Percentiles rank a stretch among this genome's conserved stretches.
Conservation (phyloP, 2,113 vertebrate genomes). For the Donacobius atricapilla region DNA sequence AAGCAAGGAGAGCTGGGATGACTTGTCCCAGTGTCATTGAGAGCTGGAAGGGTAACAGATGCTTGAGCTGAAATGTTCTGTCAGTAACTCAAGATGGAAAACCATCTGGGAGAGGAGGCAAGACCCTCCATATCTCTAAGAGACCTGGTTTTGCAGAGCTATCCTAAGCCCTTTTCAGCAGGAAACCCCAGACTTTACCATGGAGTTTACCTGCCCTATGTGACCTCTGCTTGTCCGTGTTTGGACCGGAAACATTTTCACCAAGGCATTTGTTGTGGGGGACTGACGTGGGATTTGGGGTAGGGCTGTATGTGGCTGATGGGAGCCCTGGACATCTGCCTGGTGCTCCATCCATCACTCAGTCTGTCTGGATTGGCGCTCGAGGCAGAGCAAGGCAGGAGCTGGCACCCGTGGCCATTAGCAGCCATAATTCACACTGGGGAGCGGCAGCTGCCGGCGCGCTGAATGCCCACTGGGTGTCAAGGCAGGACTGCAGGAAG, state of each 20-base stretch:
- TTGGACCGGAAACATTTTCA: accelerated
- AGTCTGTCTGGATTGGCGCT: not conserved
- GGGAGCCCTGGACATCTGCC: not conserved
- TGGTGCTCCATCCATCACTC: not conserved
- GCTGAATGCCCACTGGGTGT: slow-evolving; percentile 42
- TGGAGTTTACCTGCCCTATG: not conserved
- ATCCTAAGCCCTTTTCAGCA: not conserved
- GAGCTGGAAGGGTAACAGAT: not conserved
- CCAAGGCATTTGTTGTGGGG: accelerated
- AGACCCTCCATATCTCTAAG: not conserved
- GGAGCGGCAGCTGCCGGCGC: not conserved
- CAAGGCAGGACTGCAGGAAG: slow-evolving; percentile 10
- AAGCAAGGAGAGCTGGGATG: not conserved
- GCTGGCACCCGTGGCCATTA: not conserved
- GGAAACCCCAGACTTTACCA: not conserved
- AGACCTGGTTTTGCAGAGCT: not conserved
- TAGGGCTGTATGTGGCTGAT: accelerated
- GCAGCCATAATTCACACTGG: accelerated
- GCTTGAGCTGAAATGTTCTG: not conserved
- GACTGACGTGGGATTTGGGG: accelerated
- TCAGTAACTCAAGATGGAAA: not conserved
- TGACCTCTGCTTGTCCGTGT: accelerated
- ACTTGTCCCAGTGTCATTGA: not conserved
- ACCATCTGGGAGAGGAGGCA: not conserved
- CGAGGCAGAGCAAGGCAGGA: accelerated